Base-by-base conservation (phyloP, 2,888 invertebrate species). In the Cremastobaeus sp. region DNA sequence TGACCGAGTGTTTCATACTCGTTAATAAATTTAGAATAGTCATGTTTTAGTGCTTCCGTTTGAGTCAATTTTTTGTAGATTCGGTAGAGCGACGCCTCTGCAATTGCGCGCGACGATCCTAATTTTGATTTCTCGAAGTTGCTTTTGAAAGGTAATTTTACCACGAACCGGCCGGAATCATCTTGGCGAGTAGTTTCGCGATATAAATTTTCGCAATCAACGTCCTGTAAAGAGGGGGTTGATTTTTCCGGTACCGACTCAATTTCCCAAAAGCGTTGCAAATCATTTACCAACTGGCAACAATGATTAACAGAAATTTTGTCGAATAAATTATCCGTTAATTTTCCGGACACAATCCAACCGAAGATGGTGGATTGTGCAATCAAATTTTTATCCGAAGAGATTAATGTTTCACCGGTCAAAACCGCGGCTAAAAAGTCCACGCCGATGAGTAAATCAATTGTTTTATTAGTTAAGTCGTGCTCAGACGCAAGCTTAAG, bases 281-380 rank as follows among this genome's bases (percentile, higher is more conserved):
- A 4, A 5, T 12, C 12, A 3, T 12, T 9, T 3, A 5, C 11
- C 2, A 37, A 15, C 3, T 37, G 14, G 37, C 37, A 37, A 37
- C 37, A 37, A 14, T 37, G 37, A 32, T 32, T 32, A 3, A 32
- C 32, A 9, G 32, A 8, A 6, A 32, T n/a, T 11, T 3, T 6
- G 11, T 3, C 32, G 11, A n/a, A n/a, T 4, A 5, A 5, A 8
- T 8, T 25, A 25, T 25, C 25, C 4, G 8, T 8, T 6, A 32
- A 32, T 3, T 9, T 11, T 14, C 37, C 34, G 9, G 34, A 32
- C 3, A 32, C 3, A 12, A 37, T 8, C 37, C 37, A 37, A 2
- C 37, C 37, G 11, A 37, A 37, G 4, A 37, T 37, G 5, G 37
- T 37, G 5, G 37, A 37, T 37, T 37, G 37, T 14, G 37, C 37